phyloP scores from a whole-genome alignment of 2,113 vertebrate species.

The Psophia crepitans region DNA sequence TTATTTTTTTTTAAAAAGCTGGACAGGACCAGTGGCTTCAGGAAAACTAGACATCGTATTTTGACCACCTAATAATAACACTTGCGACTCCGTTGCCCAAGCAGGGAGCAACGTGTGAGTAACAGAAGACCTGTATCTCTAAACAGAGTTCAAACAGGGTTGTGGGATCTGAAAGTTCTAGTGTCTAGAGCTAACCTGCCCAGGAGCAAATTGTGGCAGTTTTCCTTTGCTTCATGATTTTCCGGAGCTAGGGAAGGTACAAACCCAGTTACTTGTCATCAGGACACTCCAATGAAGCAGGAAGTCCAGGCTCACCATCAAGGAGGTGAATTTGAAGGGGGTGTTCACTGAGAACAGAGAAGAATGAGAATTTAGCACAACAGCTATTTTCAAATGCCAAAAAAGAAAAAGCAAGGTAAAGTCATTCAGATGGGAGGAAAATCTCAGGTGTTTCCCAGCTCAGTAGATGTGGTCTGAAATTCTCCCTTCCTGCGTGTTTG shows the following conservation, averaged over 20 bases:
- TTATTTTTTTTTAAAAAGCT: neutral
- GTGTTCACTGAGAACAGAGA: neutral
- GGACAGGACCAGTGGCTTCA: neutral
- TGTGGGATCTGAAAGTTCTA: neutral
- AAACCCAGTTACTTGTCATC: neutral
- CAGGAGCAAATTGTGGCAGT: neutral
- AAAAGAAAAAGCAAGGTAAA: neutral
- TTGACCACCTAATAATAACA: accelerated
- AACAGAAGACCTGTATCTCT: accelerated
- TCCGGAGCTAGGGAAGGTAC: accelerated
- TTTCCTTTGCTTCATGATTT: neutral
- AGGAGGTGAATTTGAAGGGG: neutral
- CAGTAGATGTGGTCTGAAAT: neutral
- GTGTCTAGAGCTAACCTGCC: neutral
- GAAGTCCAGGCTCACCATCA: neutral
- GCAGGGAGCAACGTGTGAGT: neutral
- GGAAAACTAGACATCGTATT: neutral
- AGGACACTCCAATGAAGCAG: accelerated
- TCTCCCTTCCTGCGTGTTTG: neutral
- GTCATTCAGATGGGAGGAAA: neutral
- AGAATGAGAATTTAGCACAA: neutral
- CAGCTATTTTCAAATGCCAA: neutral
- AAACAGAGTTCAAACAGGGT: accelerated
- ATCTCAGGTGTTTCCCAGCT: neutral
- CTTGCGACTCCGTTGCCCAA: neutral